Evolutionary conservation across 1,140 invertebrate genomes (phyloP).

Genomic region (Pogonus chalceus): DNA sequence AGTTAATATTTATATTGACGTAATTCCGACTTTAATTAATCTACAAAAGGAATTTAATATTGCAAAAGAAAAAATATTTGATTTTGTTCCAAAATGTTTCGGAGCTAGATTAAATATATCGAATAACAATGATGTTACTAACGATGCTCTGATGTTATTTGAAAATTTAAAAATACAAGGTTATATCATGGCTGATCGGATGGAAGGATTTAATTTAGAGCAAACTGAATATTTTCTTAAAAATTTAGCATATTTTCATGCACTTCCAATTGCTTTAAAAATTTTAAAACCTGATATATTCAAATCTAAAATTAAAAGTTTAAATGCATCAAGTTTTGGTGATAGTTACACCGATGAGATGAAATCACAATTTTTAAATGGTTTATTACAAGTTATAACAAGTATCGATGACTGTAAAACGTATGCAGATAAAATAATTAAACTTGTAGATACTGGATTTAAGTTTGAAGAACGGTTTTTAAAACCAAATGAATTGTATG

Average conservation of each 20-base stretch:
- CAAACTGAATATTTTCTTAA: constrained; percentile 37
- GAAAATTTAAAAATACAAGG: constrained; percentile 40
- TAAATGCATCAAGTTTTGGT: not conserved
- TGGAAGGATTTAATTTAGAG: constrained; percentile 33
- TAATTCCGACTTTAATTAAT: constrained; percentile 39
- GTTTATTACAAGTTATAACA: not conserved
- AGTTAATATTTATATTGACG: constrained; percentile 41
- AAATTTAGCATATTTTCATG: constrained; percentile 44
- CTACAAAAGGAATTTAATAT: constrained; percentile 40
- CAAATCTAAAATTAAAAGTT: constrained; percentile 19
- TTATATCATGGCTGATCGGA: constrained; percentile 38
- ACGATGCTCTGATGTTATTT: constrained; percentile 40
- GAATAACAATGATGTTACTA: constrained; percentile 22
- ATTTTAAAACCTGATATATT: constrained; percentile 31
- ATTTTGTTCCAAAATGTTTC: constrained; percentile 34
- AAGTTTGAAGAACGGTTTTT: constrained; percentile 4
- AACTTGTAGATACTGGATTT: constrained; percentile 23
- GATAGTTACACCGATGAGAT: not conserved
- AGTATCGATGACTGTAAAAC: not conserved
- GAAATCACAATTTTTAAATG: not conserved
- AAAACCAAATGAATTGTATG: constrained; percentile 32
- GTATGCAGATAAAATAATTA: constrained; percentile 28
- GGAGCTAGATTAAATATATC: constrained; percentile 22
- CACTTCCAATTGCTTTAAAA: constrained; percentile 39
- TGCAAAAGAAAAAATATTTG: constrained; percentile 30